These are phyloP conservation scores for Hylia prasina DNA, from an alignment of 2,113 vertebrate genomes.

Conservation along the genomic window DNA sequence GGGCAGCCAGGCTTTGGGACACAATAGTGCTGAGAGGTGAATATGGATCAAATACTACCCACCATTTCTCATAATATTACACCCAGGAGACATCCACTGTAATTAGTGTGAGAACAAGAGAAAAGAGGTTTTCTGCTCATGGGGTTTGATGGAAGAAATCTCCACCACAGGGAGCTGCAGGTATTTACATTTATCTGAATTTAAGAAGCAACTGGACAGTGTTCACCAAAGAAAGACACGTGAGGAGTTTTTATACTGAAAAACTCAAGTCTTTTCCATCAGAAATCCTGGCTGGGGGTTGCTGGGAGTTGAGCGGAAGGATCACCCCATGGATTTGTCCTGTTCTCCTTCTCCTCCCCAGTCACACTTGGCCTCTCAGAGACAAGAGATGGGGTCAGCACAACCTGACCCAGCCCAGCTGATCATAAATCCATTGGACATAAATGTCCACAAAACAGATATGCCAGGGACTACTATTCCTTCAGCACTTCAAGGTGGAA, in stretches of 20 bases:
- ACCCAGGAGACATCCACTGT: background rate
- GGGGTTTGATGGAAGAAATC: background rate
- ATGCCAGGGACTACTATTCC: background rate
- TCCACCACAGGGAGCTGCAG: background rate
- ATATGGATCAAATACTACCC: background rate
- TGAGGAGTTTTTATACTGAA: background rate
- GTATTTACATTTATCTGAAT: background rate
- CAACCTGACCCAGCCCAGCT: background rate
- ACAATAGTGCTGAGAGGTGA: background rate
- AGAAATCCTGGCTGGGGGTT: background rate
- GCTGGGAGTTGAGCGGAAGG: background rate
- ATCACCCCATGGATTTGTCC: background rate
- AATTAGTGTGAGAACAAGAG: background rate
- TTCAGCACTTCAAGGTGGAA: background rate
- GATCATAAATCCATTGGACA: background rate
- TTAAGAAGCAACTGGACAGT: background rate
- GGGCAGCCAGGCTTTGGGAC: background rate
- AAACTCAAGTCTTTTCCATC: background rate
- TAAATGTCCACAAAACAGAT: background rate
- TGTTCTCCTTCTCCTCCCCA: background rate
- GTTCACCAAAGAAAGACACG: background rate
- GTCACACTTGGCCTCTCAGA: background rate
- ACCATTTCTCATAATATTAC: background rate
- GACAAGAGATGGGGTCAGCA: background rate
- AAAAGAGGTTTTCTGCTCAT: background rate